These are phyloP conservation scores for Liasis olivaceus DNA, from an alignment of 2,797 vertebrate species.

Conservation along the genomic window DNA sequence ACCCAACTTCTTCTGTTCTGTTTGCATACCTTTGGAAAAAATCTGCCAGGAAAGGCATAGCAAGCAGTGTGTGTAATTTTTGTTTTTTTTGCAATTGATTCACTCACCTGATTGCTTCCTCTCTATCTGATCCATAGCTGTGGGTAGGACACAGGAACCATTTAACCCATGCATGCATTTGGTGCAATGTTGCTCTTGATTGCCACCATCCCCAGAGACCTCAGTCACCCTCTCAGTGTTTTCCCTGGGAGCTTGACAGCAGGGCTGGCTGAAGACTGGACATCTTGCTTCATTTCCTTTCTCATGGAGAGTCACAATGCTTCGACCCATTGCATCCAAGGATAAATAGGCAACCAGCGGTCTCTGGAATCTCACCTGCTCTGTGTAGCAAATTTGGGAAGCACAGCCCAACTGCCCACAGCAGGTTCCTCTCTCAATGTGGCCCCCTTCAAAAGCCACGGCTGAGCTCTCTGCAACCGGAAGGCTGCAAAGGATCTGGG, in stretches of 20 bases:
- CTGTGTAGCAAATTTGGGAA: not conserved
- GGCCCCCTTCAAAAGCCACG: not conserved
- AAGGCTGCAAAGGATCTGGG: not conserved
- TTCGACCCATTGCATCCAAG: not conserved
- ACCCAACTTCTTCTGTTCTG: not conserved
- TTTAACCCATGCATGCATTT: not conserved
- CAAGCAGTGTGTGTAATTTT: no score
- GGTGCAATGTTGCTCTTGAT: not conserved
- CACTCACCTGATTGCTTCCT: not conserved
- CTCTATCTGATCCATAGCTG: not conserved
- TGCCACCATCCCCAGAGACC: not conserved
- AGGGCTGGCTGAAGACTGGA: accelerated
- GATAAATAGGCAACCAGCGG: not conserved
- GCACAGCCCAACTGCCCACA: no score
- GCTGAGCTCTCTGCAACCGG: not conserved
- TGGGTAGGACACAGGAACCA: no score
- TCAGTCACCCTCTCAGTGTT: no score
- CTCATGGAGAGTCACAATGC: not conserved
- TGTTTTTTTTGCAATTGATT: not conserved
- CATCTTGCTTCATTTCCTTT: not conserved
- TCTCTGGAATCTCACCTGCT: not conserved
- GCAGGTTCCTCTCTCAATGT: no score
- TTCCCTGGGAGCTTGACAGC: not conserved
- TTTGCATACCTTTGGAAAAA: not conserved
- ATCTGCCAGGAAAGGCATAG: not conserved